These are phyloP conservation scores for Thamnophis elegans DNA, from an alignment of 2,797 vertebrate species.

Conservation along the genomic window DNA sequence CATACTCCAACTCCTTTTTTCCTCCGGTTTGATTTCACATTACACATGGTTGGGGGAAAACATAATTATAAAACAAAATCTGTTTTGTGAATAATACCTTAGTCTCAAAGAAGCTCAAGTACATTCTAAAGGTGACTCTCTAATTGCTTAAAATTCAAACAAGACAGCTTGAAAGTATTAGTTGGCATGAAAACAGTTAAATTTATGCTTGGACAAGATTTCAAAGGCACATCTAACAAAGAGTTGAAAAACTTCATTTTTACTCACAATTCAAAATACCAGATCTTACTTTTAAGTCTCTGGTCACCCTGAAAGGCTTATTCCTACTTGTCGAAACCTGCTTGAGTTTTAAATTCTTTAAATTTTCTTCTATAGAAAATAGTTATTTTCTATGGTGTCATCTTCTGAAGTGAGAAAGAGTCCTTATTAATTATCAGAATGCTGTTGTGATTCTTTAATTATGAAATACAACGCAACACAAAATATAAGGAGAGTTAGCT, in stretches of 20 bases:
- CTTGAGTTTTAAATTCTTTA: neutral
- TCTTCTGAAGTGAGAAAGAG: neutral
- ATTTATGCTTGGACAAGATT: neutral
- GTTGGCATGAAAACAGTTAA: neutral
- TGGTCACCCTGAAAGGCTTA: neutral
- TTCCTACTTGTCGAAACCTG: neutral
- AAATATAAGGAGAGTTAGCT: neutral
- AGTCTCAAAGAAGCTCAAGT: neutral
- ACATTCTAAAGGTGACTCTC: neutral
- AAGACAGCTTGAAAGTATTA: neutral
- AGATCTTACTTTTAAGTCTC: neutral
- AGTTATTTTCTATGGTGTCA: neutral
- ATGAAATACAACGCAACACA: neutral
- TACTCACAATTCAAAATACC: neutral
- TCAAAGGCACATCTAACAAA: neutral
- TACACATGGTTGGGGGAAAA: neutral
- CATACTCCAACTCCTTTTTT: neutral
- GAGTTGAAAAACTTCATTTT: neutral
- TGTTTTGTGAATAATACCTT: neutral
- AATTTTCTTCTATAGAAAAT: no score
- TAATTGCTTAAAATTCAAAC: neutral
- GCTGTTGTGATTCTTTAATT: neutral
- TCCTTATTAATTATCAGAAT: neutral
- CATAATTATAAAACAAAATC: neutral
- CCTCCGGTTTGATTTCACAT: neutral